phyloP scores from a whole-genome alignment of 2,113 vertebrate species.

The Ramphastos sulfuratus region DNA sequence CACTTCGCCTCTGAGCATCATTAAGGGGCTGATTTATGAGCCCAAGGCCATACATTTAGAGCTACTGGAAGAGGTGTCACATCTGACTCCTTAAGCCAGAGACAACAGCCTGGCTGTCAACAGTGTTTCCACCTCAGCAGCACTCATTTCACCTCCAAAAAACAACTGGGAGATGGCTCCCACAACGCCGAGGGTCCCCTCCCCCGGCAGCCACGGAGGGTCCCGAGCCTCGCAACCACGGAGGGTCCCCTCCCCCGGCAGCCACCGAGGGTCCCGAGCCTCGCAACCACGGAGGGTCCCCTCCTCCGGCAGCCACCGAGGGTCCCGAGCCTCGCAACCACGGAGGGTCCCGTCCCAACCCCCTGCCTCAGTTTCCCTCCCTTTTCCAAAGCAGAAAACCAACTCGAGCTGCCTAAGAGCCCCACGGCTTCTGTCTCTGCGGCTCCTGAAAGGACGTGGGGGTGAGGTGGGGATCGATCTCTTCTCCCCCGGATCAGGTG shows the following conservation, averaged over 20 bases:
- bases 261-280: accelerated
- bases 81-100: background rate
- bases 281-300: accelerated
- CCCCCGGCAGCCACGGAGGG: background rate
- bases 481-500: too few relatives aligned
- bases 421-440: too few relatives aligned
- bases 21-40: background rate
- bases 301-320: background rate
- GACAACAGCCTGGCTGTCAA: accelerated
- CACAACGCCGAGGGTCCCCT: background rate
- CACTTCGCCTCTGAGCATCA: background rate
- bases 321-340: accelerated
- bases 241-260: background rate
- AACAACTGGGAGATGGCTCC: accelerated
- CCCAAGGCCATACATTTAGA: background rate
- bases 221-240: accelerated
- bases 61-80: background rate
- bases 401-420: background rate
- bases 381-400: background rate
- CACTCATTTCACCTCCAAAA: background rate
- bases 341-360: accelerated
- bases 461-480: too few relatives aligned
- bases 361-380: background rate
- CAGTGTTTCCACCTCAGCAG: accelerated
- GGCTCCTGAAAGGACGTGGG: too few relatives aligned